Evolutionary conservation across 2,113 vertebrate species (phyloP).

Genomic region (Menura novaehollandiae): DNA sequence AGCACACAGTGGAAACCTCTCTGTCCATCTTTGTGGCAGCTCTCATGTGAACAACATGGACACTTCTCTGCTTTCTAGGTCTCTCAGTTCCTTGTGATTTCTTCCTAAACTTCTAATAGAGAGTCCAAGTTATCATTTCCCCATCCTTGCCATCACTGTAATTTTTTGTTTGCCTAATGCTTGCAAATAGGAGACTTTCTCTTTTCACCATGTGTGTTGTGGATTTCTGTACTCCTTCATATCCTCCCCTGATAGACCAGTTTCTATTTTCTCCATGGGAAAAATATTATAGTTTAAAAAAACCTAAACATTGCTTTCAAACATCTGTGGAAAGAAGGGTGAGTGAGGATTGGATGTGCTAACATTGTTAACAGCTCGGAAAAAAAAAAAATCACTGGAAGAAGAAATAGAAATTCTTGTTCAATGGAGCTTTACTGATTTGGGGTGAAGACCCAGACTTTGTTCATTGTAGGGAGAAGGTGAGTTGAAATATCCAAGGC

Average conservation of each 20-base stretch:
- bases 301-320: background rate
- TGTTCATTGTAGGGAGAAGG: background rate
- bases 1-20: background rate
- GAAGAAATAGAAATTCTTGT: background rate
- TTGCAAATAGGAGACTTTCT: background rate
- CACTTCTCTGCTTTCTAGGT: background rate
- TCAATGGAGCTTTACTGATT: conserved; percentile 38
- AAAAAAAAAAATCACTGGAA: background rate
- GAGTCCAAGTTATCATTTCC: background rate
- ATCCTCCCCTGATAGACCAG: background rate
- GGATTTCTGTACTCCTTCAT: background rate
- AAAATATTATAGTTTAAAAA: background rate
- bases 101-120: background rate
- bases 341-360: background rate
- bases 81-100: background rate
- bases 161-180: background rate
- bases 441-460: conserved; percentile 14
- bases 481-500: background rate
- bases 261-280: background rate
- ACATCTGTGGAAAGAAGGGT: background rate
- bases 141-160: background rate
- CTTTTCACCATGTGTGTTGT: background rate
- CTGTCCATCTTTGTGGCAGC: background rate
- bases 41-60: background rate
- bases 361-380: background rate